Base-by-base conservation (phyloP, 2,113 vertebrate species). In the Brachirus orientalis region DNA sequence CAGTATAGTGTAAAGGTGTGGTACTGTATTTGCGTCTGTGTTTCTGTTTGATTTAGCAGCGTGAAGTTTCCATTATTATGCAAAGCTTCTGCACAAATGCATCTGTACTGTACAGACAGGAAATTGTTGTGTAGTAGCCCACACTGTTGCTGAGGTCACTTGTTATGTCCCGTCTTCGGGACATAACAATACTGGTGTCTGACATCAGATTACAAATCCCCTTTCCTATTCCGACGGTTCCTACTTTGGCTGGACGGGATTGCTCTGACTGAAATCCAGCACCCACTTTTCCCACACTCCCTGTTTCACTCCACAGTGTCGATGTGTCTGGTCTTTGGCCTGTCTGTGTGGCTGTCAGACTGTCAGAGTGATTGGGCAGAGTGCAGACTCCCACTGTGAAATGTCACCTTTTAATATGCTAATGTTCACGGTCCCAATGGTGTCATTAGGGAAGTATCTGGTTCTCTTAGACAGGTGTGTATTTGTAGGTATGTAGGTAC, bases 321-420 rank as follows among this genome's bases (percentile, higher is more conserved):
- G n/a, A 22, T 14, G 48, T 37, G 72, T 69, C 74, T 80, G 63
- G 52, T 75, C 69, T 79, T 17, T 1, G 47, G 52, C 60, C 72
- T 67, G 67, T 47, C 54, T 69, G 56, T 75, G 57, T 64, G 72
- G 19, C 72, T 76, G 84, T 80, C 85, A 81, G 46, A 45, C 72
- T 82, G 82, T 85, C 83, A 86, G 61, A 63, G 61, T 63, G 70
- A 75, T 75, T n/a, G 10, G 45, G 47, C 58, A 70, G 33, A 37
- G 28, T 20, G 45, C 59, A 58, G 57, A 47, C 69, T 61, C 73
- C 51, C 18, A 57, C 71, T 86, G 55, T 59, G 48, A 86, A 87
- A 89, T 90, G 82, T 89, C 89, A 89, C 87, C 88, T 92, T 92
- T 90, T 86, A 86, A 84, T 88, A 91, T 91, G 88, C 75, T 89